Conservation (phyloP, 2,113 vertebrate species). For the Donacobius atricapilla region DNA sequence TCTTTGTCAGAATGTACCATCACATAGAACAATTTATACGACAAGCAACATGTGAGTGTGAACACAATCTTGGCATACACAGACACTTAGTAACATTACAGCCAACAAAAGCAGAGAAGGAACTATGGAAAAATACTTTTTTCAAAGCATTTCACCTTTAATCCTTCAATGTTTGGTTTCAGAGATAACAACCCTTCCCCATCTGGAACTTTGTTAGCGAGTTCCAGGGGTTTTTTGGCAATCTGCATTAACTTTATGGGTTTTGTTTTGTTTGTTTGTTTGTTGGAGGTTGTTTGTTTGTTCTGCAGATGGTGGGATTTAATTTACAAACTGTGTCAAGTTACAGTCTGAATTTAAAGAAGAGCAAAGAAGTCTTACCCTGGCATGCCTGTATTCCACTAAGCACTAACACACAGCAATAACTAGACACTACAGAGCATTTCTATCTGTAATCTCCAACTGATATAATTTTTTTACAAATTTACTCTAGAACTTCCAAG, state of each 20-base stretch:
- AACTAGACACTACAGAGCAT: background rate
- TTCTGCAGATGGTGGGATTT: background rate
- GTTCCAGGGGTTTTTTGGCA: background rate
- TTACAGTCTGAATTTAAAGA: background rate
- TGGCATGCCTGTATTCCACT: background rate
- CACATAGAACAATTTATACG: background rate
- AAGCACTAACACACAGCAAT: background rate
- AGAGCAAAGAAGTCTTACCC: background rate
- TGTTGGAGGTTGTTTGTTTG: background rate
- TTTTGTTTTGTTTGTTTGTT: background rate
- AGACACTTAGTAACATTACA: background rate
- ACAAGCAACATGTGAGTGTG: background rate
- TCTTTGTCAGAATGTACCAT: background rate
- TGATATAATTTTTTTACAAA: background rate
- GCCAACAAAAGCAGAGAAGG: background rate
- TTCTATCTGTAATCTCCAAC: background rate
- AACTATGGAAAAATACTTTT: background rate
- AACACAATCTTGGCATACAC: background rate
- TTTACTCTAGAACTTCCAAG: background rate
- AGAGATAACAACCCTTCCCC: background rate
- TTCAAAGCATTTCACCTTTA: background rate
- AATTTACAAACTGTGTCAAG: background rate
- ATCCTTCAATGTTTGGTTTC: background rate
- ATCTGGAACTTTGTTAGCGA: background rate
- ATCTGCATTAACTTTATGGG: background rate